These are phyloP conservation scores for Harpalus rufipes DNA, from an alignment of 2,888 invertebrate species.

Conservation along the genomic window DNA sequence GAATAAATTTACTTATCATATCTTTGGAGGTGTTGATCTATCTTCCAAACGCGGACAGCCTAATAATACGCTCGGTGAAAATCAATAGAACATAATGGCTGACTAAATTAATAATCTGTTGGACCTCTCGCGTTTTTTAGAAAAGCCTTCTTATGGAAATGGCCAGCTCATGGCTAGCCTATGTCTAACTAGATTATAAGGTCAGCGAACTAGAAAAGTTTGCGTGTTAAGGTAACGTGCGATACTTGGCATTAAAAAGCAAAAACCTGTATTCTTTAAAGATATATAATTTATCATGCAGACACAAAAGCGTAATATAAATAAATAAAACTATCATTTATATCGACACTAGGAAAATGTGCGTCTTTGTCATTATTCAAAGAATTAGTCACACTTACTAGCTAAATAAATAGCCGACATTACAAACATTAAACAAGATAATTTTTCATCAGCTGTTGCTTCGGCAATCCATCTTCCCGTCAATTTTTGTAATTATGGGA, in stretches of 20 bases:
- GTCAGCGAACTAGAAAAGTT: slow-evolving; percentile 52
- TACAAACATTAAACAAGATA: background rate
- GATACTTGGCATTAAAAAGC: slow-evolving; percentile 54
- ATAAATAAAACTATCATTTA: slow-evolving; percentile 54
- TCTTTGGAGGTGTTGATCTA: background rate
- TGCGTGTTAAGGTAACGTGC: slow-evolving; percentile 52
- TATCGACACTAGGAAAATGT: slow-evolving; percentile 18
- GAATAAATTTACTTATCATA: slow-evolving; percentile 7
- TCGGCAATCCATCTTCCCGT: background rate
- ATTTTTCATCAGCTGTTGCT: slow-evolving; percentile 2
- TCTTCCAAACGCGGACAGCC: background rate
- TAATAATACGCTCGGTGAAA: slow-evolving; percentile 15
- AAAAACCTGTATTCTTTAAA: slow-evolving; percentile 51
- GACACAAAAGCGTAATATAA: slow-evolving; percentile 51
- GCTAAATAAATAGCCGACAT: too few species aligned
- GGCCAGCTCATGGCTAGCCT: slow-evolving; percentile 19
- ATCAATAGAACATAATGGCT: slow-evolving; percentile 17
- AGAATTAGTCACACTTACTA: background rate
- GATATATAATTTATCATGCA: slow-evolving; percentile 60
- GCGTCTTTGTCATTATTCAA: slow-evolving; percentile 14
- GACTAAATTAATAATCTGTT: slow-evolving; percentile 32
- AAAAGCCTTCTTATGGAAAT: slow-evolving; percentile 33
- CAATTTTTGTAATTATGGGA: background rate
- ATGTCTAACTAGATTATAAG: slow-evolving; percentile 55
- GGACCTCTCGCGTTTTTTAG: slow-evolving; percentile 20